Base-by-base conservation (phyloP, 1,140 invertebrate genomes). In the Xylocopa sonorina region DNA sequence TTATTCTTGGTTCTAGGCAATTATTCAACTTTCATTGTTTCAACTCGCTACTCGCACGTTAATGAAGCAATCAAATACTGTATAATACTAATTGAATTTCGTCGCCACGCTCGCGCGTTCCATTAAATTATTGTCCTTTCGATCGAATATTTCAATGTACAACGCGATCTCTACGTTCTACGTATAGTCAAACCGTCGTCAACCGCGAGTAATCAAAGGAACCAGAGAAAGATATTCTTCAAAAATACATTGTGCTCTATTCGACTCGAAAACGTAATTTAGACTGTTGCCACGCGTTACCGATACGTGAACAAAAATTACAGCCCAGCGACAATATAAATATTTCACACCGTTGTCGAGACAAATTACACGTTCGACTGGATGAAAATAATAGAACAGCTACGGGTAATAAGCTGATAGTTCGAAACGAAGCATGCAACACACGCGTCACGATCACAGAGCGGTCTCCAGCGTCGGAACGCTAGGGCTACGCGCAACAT, bases 381-480 rank as follows among this genome's bases (percentile, higher is more conserved):
- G 34, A n/a, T 34, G 29, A 16, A 34, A 12, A 32, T 72, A 75
- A 69, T 63, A 68, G 64, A 78, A 57, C 64, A 43, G 34, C 21
- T 48, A 69, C n/a, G 32, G 43, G 16, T 5, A 71, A 63, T 38
- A 4, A 41, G 38, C 16, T 10, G 12, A 3, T 2, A 43, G 34
- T n/a, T 74, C 1, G 3, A 4, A 48, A 18, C 24, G n/a, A 38
- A 60, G 48, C 18, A n/a, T 0, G 7, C 16, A 14, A 34, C 1
- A 21, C 1, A 24, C 32, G 18, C 34, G n/a, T 38, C 5, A 53
- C 51, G 43, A 88, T 92, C 89, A 93, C 46, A 93, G 86, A 64
- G 92, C 92, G 46, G 92, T 93, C 77, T 93, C 92, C 46, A 93
- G 78, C 27, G 92, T 87, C 0, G 92, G 91, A 0, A 90, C 91